Conservation (phyloP, 1,140 invertebrate species). For the Bombus consobrinus region DNA sequence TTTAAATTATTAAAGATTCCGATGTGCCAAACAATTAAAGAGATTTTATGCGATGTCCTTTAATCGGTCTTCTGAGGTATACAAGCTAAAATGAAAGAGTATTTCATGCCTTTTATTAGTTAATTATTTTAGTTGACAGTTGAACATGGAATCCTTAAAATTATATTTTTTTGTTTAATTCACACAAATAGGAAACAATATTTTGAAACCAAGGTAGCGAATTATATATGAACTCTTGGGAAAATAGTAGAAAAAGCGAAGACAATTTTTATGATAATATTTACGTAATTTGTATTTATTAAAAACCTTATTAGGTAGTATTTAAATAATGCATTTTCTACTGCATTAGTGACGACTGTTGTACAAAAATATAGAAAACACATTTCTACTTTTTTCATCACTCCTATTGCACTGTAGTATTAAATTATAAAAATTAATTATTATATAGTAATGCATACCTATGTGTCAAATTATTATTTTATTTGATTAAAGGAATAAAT, state of each 20-base stretch:
- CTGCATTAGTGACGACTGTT: neutral
- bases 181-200: neutral
- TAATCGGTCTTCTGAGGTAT: conserved; percentile 21
- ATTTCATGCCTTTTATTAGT: conserved; percentile 29
- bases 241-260: conserved; percentile 1
- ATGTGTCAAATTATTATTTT: neutral
- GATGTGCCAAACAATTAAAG: conserved; percentile 8
- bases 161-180: conserved; percentile 18
- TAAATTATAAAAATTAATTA: neutral
- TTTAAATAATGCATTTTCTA: conserved; percentile 31
- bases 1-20: conserved; percentile 26
- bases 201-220: neutral
- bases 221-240: neutral
- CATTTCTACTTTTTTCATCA: neutral
- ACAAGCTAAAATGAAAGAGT: conserved; percentile 4
- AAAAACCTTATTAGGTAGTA: conserved; percentile 24
- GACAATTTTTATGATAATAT: conserved; percentile 19
- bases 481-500: neutral
- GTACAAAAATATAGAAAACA: conserved; percentile 19
- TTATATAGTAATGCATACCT: neutral
- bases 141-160: conserved; percentile 21
- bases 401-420: neutral
- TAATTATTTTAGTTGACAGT: conserved; percentile 49
- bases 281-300: conserved; percentile 41
- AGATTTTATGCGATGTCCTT: conserved; percentile 5